Evolutionary conservation across 2,113 vertebrate species (phyloP).

Genomic region (Dicerorhinus sumatrensis): DNA sequence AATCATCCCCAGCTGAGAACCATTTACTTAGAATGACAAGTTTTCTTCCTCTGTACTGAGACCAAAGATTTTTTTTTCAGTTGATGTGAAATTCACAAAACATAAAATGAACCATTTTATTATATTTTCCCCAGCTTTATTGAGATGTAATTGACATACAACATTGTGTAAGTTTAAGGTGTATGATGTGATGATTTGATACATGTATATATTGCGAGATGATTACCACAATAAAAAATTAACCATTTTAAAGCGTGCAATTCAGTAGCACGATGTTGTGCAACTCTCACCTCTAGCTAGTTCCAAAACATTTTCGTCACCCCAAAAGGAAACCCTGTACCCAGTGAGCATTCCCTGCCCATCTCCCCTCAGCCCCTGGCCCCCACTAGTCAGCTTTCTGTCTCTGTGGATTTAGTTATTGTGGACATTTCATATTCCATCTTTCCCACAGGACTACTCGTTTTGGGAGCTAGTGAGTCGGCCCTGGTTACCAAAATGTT

Average conservation of each 20-base stretch:
- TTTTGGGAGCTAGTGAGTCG: slow-evolving; percentile 93
- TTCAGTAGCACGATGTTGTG: neutral
- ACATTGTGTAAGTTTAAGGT: neutral
- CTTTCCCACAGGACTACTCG: slow-evolving; percentile 89
- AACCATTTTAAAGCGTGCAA: too few relatives aligned
- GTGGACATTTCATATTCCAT: neutral
- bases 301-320: slow-evolving; percentile 76
- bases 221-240: neutral
- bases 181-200: neutral
- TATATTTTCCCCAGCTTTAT: neutral
- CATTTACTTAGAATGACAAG: neutral
- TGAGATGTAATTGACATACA: neutral
- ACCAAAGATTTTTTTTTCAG: neutral
- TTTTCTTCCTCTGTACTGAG: neutral
- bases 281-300: slow-evolving; percentile 74
- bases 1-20: neutral
- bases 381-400: neutral
- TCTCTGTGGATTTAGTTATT: slow-evolving; percentile 80
- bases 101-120: neutral
- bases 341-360: neutral
- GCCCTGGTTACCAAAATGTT: slow-evolving; percentile 94
- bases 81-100: neutral
- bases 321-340: neutral
- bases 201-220: neutral
- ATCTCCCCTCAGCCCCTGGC: neutral